Base-by-base conservation (phyloP, 2,797 vertebrate species). In the Rhabdophis nuchalis region DNA sequence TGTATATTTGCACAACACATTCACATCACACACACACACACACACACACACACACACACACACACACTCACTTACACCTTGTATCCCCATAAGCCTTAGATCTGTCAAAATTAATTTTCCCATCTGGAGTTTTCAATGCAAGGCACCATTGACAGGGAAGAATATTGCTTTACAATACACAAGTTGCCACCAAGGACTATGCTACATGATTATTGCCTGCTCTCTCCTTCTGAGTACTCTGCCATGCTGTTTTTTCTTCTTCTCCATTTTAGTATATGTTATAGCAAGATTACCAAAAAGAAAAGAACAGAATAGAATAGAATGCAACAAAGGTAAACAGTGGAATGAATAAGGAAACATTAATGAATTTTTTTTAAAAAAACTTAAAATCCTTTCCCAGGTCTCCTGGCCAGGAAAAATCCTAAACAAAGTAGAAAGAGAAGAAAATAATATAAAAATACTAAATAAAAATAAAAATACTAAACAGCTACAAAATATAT, bases 101-200 rank as follows among this genome's bases (percentile, higher is more conserved):
- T 57, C 91, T 93, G 89, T 92, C 89, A 90, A 53, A 88, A 57
- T 53, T 54, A 54, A 90, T 90, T 88, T 90, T 32, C 86, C 41
- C 58, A 86, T 29, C n/a, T 86, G 41, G 58, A n/a, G 57, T 16
- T 77, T 91, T 85, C 50, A 58, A 88, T 82, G 88, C 68, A 58
- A 56, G 56, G 57, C 57, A 46, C 54, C 32, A n/a, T 36, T n/a
- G 16, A 57, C 20, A 16, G 29, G 89, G 57, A 36, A 20, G 29
- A 36, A 88, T n/a, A 14, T 82, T 92, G 86, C 46, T 41, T 90
- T 87, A 52, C 36, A 8, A 88, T 23, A 64, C 85, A 86, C 86
- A 61, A 27, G 41, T 60, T 54, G 10, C n/a, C 77, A 27, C 3
- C 77, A 56, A 88, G 52, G 52, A 29, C 46, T 36, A 85, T n/a